phyloP scores from a whole-genome alignment of 2,888 invertebrate species.

The Coleophora deauratella region DNA sequence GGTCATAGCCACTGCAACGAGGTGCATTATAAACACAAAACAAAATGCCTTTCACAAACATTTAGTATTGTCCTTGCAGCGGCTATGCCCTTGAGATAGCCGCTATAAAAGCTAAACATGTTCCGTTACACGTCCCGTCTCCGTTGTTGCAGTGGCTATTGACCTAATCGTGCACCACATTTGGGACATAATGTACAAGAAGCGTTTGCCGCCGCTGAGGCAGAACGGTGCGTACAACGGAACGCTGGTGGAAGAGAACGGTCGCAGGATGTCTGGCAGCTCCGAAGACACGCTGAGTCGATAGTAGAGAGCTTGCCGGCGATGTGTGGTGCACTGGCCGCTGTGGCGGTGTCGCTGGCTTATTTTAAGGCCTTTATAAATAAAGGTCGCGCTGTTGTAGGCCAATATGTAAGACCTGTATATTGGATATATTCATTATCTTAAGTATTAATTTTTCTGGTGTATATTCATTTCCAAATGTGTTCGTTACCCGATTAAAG shows the following conservation, averaged over 20 bases:
- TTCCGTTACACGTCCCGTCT: conserved; percentile 17
- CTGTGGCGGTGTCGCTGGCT: too few species aligned
- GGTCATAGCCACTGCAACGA: conserved; percentile 72
- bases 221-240: conserved; percentile 56
- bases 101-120: conserved; percentile 36
- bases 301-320: conserved; percentile 33
- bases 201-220: conserved; percentile 33
- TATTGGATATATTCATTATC: too few species aligned
- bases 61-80: conserved; percentile 44
- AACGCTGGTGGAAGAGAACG: conserved; percentile 42
- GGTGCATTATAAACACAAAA: conserved; percentile 6
- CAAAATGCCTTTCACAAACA: too few species aligned
- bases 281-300: conserved; percentile 70
- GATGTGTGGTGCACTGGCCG: conserved; percentile 12
- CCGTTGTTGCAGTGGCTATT: conserved; percentile 96
- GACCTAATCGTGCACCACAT: conserved; percentile 99
- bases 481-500: too few species aligned
- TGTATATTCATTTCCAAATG: too few species aligned
- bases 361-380: too few species aligned
- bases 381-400: too few species aligned
- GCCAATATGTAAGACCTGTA: too few species aligned
- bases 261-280: conserved; percentile 55
- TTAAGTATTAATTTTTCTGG: too few species aligned
- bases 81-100: conserved; percentile 71
- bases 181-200: conserved; percentile 91